These are phyloP conservation scores for Clanis bilineata DNA, from an alignment of 2,888 invertebrate species.

Conservation along the genomic window DNA sequence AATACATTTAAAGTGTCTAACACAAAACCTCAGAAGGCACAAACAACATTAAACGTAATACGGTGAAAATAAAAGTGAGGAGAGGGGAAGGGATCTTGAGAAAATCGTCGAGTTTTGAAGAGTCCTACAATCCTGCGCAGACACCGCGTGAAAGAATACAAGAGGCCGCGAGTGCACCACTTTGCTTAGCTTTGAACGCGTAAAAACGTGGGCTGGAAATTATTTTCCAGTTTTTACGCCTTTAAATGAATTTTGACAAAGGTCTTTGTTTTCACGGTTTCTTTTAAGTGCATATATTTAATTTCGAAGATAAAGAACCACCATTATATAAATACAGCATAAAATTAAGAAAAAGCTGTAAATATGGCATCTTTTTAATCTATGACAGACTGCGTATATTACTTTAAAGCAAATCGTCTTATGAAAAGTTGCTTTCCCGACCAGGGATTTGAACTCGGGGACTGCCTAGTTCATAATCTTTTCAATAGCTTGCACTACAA, in stretches of 20 bases:
- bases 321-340: no score
- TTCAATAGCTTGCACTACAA: no score
- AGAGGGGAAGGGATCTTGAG: constrained; percentile 30
- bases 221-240: not conserved
- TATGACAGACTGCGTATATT: no score
- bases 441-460: no score
- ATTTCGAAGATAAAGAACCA: no score
- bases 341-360: no score
- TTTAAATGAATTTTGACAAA: not conserved
- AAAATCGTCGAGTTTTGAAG: constrained; percentile 41
- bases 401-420: no score
- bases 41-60: constrained; percentile 36
- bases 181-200: constrained; percentile 1
- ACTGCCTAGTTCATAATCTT: no score
- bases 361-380: no score
- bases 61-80: constrained; percentile 16
- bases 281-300: not conserved
- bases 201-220: not conserved
- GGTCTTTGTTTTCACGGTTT: not conserved
- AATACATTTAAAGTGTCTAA: no score
- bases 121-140: constrained; percentile 38
- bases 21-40: not conserved
- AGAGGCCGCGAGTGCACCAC: constrained; percentile 11
- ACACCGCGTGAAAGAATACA: constrained; percentile 16
- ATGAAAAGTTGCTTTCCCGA: no score